Evolutionary conservation across 2,113 vertebrate genomes (phyloP).

Genomic region (Solea solea): DNA sequence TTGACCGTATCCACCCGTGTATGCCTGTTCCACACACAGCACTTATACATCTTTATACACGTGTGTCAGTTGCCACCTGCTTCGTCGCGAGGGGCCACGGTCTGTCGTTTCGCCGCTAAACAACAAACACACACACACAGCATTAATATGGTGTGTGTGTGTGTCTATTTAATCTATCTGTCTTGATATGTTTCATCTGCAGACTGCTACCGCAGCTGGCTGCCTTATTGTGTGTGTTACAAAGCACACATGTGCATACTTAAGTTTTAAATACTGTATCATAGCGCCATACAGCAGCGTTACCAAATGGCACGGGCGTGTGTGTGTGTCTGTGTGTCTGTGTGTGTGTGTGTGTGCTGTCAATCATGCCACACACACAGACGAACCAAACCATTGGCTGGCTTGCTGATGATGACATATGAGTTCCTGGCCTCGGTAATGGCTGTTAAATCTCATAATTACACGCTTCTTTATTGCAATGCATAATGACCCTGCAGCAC

Average conservation of each 20-base stretch:
- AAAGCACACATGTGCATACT: slow-evolving; percentile 31
- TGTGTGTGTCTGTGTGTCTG: slow-evolving; percentile 26
- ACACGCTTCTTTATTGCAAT: slow-evolving; percentile 99
- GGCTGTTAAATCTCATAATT: slow-evolving; percentile 99
- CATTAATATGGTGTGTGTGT: slow-evolving; percentile 85
- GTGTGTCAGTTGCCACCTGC: slow-evolving; percentile 39
- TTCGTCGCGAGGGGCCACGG: slow-evolving; percentile 5
- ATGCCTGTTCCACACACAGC: no score
- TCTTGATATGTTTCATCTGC: slow-evolving; percentile 98
- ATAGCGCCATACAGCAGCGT: no score
- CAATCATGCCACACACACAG: slow-evolving; percentile 74
- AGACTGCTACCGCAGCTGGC: slow-evolving; percentile 94
- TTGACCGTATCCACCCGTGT: neutral
- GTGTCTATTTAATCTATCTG: slow-evolving; percentile 88
- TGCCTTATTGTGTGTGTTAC: slow-evolving; percentile 92
- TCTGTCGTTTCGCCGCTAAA: slow-evolving; percentile 20
- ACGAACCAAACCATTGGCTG: slow-evolving; percentile 93
- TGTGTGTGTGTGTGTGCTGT: slow-evolving; percentile 51
- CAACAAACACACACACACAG: slow-evolving; percentile 37
- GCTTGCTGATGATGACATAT: slow-evolving; percentile 99
- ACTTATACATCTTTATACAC: slow-evolving; percentile 19
- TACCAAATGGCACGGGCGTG: neutral
- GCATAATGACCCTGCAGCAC: slow-evolving; percentile 99
- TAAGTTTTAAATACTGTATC: no score
- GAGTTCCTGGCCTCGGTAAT: slow-evolving; percentile 99